Conservation (phyloP, 2,888 invertebrate species). For the Tetranychus truncatus region DNA sequence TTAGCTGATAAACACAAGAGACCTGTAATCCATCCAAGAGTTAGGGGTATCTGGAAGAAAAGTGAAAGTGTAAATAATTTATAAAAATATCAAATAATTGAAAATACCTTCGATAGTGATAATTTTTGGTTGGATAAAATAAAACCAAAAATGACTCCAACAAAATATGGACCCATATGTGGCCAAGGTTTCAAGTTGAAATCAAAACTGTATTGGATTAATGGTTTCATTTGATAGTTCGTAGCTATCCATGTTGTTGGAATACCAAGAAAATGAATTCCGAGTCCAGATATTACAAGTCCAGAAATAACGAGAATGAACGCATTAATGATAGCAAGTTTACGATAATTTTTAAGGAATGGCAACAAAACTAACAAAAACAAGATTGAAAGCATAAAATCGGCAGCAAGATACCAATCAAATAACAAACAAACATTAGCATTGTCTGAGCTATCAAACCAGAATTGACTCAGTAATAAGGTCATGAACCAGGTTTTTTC, state of each 20-base stretch:
- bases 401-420: constrained; percentile 7
- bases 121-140: background rate
- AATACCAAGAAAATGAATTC: constrained; percentile 1
- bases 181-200: constrained; percentile 7
- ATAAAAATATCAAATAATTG: background rate
- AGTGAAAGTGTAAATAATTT: background rate
- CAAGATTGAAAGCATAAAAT: background rate
- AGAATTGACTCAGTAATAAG: background rate
- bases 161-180: background rate
- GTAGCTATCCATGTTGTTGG: background rate
- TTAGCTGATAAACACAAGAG: background rate
- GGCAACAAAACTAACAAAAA: background rate
- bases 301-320: background rate
- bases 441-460: background rate
- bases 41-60: background rate
- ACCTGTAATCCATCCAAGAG: background rate
- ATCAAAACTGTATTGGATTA: background rate
- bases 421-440: background rate
- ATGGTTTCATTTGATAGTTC: background rate
- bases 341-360: background rate
- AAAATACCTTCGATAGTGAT: background rate
- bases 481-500: background rate
- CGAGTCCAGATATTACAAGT: background rate
- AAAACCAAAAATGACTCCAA: background rate
- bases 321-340: background rate